Evolutionary conservation across 1,140 invertebrate genomes (phyloP).

Genomic region (Drosophila lacteicornis): DNA sequence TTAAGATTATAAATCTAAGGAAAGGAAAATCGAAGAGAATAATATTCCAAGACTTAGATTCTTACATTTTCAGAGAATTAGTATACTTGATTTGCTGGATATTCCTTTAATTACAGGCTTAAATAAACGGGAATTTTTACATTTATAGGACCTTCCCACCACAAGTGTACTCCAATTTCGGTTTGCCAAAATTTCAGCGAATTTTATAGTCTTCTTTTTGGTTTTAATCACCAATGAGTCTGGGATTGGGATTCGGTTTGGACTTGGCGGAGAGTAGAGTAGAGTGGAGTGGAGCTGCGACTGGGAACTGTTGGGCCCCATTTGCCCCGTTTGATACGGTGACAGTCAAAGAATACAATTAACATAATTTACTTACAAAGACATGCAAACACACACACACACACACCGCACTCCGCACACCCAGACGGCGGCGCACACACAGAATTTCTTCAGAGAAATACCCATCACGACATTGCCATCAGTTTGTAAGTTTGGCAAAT

Average conservation of each 20-base stretch:
- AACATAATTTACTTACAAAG: conserved; percentile 79
- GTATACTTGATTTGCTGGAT: background rate
- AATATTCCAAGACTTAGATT: too few relatives aligned
- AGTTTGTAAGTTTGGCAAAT: conserved; percentile 72
- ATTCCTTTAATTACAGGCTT: background rate
- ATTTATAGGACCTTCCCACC: background rate
- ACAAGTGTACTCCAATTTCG: conserved; percentile 13
- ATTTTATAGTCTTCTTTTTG: background rate
- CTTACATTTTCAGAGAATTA: too few relatives aligned
- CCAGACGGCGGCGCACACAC: conserved; percentile 10
- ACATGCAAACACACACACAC: conserved; percentile 41
- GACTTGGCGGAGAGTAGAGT: background rate
- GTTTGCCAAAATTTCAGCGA: background rate
- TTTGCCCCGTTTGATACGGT: conserved; percentile 50
- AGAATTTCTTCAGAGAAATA: conserved; percentile 27
- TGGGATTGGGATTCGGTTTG: conserved; percentile 12
- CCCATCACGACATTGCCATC: conserved; percentile 61
- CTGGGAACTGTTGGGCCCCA: conserved; percentile 20
- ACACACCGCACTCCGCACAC: conserved; percentile 4
- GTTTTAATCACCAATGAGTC: conserved; percentile 11
- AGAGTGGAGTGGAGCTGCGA: background rate
- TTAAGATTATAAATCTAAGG: too few relatives aligned
- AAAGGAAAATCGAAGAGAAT: too few relatives aligned
- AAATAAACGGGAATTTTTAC: background rate
- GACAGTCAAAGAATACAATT: conserved; percentile 77